A percentile compares a stretch with the other conserved stretches of the same genome.
These are phyloP conservation scores for Seira ritae DNA, from an alignment of 2,888 invertebrate species.

Conservation along the genomic window DNA sequence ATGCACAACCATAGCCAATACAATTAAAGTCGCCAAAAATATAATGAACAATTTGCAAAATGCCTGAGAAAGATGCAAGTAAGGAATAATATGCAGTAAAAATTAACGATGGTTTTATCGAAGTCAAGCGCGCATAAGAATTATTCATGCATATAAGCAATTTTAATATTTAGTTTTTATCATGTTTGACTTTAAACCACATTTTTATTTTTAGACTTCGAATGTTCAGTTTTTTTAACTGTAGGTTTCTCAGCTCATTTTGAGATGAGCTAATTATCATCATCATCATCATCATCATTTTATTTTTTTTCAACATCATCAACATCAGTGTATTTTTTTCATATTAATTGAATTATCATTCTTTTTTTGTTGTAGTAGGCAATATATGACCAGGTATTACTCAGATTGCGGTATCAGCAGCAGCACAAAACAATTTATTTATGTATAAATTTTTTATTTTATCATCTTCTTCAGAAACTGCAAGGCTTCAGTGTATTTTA, in stretches of 20 bases:
- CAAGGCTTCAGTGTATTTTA: constrained; percentile 49
- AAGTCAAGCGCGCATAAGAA: too few species aligned
- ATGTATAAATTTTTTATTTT: constrained; percentile 31
- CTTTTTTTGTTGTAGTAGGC: constrained; percentile 45
- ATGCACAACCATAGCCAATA: too few species aligned
- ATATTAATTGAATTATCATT: constrained; percentile 3
- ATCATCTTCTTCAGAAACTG: constrained; percentile 13
- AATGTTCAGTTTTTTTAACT: constrained; percentile 40
- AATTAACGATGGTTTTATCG: too few species aligned
- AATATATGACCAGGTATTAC: constrained; percentile 65
- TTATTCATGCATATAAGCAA: too few species aligned
- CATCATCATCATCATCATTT: constrained; percentile 36
- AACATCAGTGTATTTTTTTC: neutral
- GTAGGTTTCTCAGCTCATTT: constrained; percentile 32
- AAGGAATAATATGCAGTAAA: too few species aligned
- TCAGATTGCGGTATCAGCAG: constrained; percentile 57
- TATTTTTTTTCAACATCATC: constrained; percentile 36
- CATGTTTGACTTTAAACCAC: neutral
- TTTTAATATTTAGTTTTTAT: too few species aligned
- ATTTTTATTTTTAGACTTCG: constrained; percentile 41
- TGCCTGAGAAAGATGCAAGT: too few species aligned
- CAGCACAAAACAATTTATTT: constrained; percentile 41
- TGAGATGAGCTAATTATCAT: constrained; percentile 38
- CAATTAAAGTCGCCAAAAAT: too few species aligned
- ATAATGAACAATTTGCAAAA: too few species aligned